Evolutionary conservation across 2,888 invertebrate genomes (phyloP), one percentile per base, ranked within the genome.

Genomic region (Microplitis manilae): DNA sequence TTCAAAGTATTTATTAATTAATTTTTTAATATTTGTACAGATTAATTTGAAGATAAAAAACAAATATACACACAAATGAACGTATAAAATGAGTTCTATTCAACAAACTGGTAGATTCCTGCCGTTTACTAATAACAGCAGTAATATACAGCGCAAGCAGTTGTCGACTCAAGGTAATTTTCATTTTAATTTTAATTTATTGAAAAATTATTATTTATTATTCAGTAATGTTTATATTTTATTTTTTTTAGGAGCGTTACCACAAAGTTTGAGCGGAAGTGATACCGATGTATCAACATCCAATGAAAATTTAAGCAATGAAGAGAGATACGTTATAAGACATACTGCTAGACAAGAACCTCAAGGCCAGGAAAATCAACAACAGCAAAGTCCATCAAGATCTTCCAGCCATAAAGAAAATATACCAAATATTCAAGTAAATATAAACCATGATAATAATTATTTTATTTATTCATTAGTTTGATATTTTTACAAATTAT

Each of bases 241-340:
- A 62, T 17, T 68, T 72, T 72, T 74, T 81, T 88, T 90, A 86
- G 92, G 91, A 86, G 93, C 93, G 81, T 93, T 94, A 86, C 93
- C 93, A 65, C 94, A 94, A 91, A 95, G 95, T 89, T 91, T 95
- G 83, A 95, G 96, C 83, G 96, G 96, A 60, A 96, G 96, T 88
- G 97, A 97, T 90, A 96, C 96, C 5, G 96, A 97, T 91, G 94
- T 96, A 77, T 96, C 96, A 13, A 96, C 96, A 4, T 97, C 96
- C 15, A 96, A 95, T 84, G 97, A 97, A 90, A 97, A 97, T 90
- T 91, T 97, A 81, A 96, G 96, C 59, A 93, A 95, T 85, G 96
- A 96, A 90, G 96, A 96, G 88, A 92, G 95, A 83, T 95, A 95
- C 91, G 95, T 96, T 68, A 94, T 96, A 80, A 91, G 94, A 81